These are phyloP conservation scores for Ophioninae sp. DNA, from an alignment of 2,888 invertebrate species.

Conservation along the genomic window DNA sequence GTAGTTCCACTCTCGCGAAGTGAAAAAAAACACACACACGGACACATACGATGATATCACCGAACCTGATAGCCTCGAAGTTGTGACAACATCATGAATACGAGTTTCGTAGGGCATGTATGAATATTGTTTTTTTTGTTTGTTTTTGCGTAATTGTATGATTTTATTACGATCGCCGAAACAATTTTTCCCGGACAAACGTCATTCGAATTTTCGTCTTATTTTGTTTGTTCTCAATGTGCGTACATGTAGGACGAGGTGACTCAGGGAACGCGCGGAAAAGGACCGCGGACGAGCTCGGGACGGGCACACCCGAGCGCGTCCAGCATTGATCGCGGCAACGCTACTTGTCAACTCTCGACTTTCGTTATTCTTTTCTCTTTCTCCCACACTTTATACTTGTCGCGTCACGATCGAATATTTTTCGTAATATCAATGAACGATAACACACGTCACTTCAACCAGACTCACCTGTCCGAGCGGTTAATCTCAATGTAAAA, in stretches of 20 bases:
- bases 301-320: conserved; percentile 75
- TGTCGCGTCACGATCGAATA: conserved; percentile 20
- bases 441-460: conserved; percentile 29
- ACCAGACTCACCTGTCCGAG: conserved; percentile 58
- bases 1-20: conserved; percentile 18
- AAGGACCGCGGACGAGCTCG: conserved; percentile 55
- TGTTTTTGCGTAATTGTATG: not conserved
- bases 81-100: conserved; percentile 70
- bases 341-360: conserved; percentile 51
- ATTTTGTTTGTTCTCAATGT: conserved; percentile 9
- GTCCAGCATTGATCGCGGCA: conserved; percentile 72
- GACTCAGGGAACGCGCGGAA: conserved; percentile 57
- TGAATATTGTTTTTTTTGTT: conserved; percentile 6
- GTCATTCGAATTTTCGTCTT: conserved; percentile 12
- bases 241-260: conserved; percentile 28
- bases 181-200: not conserved
- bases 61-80: conserved; percentile 67
- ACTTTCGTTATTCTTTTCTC: conserved; percentile 42
- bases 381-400: conserved; percentile 51
- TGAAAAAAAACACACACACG: conserved; percentile 62
- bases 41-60: conserved; percentile 72
- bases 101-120: conserved; percentile 38
- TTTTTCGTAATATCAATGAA: conserved; percentile 14
- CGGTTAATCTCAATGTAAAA: conserved; percentile 50
- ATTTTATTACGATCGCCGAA: not conserved